These are phyloP conservation scores for Siphlonurus alternatus DNA, from an alignment of 2,888 invertebrate genomes.

Conservation along the genomic window DNA sequence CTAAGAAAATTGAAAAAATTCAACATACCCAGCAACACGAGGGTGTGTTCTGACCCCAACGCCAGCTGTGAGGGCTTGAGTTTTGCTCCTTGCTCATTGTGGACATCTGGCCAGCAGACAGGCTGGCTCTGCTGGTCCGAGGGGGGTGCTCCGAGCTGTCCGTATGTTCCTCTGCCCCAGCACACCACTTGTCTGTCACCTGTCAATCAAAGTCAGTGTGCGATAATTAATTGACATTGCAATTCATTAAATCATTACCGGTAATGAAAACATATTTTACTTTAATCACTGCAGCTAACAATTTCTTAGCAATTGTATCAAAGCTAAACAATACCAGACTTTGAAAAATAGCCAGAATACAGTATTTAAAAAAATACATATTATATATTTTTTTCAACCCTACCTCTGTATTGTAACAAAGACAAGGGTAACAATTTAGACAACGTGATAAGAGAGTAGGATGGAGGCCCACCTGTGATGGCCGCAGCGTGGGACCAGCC, in stretches of 20 bases:
- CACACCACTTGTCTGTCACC: conserved; percentile 43
- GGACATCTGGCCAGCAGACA: background rate
- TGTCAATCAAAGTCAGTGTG: conserved; percentile 23
- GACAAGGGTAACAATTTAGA: too few relatives aligned
- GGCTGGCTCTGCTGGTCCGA: background rate
- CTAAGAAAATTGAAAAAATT: background rate
- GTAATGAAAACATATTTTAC: too few relatives aligned
- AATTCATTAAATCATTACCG: too few relatives aligned
- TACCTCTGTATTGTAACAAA: too few relatives aligned
- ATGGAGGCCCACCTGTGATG: conserved; percentile 20
- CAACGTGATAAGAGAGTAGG: too few relatives aligned
- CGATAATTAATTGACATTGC: too few relatives aligned
- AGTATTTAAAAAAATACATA: too few relatives aligned
- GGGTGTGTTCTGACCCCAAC: conserved; percentile 64
- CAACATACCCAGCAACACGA: conserved; percentile 35
- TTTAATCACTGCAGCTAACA: too few relatives aligned
- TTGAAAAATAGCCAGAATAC: too few relatives aligned
- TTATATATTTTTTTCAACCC: too few relatives aligned
- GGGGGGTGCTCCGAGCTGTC: conserved; percentile 47
- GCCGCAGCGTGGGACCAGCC: conserved; percentile 69
- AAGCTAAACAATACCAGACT: too few relatives aligned
- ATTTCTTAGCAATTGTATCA: too few relatives aligned
- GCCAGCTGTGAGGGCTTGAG: conserved; percentile 34
- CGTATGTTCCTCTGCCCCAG: conserved; percentile 71
- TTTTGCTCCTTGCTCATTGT: conserved; percentile 16